A percentile compares a stretch with the other conserved stretches of the same genome.
Conservation (phyloP, 1,140 invertebrate genomes). For the Scaptomyza hsui region DNA sequence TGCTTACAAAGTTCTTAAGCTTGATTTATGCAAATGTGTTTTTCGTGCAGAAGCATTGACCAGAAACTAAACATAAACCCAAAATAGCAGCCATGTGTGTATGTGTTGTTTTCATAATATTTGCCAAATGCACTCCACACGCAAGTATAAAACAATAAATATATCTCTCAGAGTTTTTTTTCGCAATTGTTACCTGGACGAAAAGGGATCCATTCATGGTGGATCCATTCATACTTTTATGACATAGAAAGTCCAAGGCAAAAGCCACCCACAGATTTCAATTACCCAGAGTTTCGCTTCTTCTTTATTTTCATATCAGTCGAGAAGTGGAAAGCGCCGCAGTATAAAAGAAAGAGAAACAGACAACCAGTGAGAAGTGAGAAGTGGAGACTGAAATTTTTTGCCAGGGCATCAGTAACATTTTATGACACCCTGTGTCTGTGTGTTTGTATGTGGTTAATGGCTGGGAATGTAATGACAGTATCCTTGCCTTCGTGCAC, state of each 20-base stretch:
- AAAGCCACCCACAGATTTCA: constrained; percentile 41
- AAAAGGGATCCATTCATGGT: neutral
- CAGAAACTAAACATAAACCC: neutral
- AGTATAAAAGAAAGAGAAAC: neutral
- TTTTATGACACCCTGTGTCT: constrained; percentile 34
- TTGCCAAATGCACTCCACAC: constrained; percentile 5
- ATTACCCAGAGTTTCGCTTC: constrained; percentile 14
- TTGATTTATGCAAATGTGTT: constrained; percentile 25
- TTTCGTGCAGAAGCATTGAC: neutral
- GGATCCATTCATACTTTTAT: constrained; percentile 32
- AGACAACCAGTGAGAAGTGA: neutral
- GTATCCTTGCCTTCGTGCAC: constrained; percentile 1
- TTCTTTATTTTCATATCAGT: neutral
- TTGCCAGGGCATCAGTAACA: constrained; percentile 22
- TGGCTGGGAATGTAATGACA: constrained; percentile 49
- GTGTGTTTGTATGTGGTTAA: constrained; percentile 34
- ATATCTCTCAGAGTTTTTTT: neutral
- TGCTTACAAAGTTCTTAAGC: neutral
- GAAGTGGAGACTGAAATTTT: constrained; percentile 6
- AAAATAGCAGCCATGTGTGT: neutral
- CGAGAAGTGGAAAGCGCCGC: neutral
- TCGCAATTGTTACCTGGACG: constrained; percentile 3
- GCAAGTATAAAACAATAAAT: constrained; percentile 18
- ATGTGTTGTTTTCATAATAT: constrained; percentile 12
- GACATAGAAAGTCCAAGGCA: neutral